phyloP scores from a whole-genome alignment of 2,797 vertebrate genomes.

The Chelonia mydas region DNA sequence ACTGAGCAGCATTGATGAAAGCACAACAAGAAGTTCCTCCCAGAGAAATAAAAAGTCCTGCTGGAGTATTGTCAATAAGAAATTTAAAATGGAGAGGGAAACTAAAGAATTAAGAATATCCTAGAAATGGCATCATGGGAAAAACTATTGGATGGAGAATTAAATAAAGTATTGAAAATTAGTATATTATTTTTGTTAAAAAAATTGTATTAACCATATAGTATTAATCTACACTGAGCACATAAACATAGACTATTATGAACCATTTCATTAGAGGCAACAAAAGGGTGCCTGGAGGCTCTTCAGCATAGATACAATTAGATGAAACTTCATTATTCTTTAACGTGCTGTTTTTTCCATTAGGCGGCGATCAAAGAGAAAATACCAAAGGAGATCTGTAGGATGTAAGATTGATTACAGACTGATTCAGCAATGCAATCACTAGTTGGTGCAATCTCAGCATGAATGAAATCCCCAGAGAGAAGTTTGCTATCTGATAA shows the following conservation, averaged over 20 bases:
- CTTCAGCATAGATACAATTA: slow-evolving; percentile 76
- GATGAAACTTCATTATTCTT: slow-evolving; percentile 80
- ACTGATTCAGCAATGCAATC: slow-evolving; percentile 80
- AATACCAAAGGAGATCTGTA: slow-evolving; percentile 78
- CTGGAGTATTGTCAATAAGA: neutral
- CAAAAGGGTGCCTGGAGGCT: slow-evolving; percentile 62
- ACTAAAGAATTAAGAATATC: neutral
- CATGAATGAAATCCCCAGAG: slow-evolving; percentile 76
- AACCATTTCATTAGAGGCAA: slow-evolving; percentile 69
- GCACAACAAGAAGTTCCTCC: neutral
- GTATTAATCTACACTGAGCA: slow-evolving; percentile 50
- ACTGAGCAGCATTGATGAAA: neutral
- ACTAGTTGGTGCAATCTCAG: slow-evolving; percentile 80
- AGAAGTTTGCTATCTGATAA: slow-evolving; percentile 74
- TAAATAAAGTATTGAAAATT: neutral
- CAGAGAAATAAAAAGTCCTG: neutral
- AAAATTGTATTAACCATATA: slow-evolving; percentile 27
- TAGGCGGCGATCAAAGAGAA: slow-evolving; percentile 82
- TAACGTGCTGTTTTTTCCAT: slow-evolving; percentile 78
- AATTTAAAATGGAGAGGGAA: neutral
- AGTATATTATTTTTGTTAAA: neutral
- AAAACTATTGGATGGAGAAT: neutral
- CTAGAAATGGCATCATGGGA: neutral
- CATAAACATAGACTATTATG: slow-evolving; percentile 48
- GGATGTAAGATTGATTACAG: slow-evolving; percentile 83